Conservation (phyloP, 2,888 invertebrate genomes). For the Liposcelis brunnea region DNA sequence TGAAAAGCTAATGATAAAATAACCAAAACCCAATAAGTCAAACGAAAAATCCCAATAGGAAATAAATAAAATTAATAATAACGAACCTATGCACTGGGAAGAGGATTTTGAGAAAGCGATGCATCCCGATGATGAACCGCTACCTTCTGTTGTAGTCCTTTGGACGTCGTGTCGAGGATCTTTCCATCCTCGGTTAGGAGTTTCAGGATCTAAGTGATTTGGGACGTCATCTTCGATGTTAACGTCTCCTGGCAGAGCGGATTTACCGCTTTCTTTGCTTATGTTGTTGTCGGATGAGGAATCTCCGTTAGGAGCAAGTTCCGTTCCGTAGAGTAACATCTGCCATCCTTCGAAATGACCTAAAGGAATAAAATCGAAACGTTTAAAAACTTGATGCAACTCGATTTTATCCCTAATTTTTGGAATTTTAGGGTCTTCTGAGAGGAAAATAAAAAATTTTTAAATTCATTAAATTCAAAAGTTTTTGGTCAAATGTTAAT, state of each 20-base stretch:
- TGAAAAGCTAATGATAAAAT: no score
- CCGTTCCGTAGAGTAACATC: slow-evolving; percentile 80
- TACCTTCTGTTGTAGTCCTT: slow-evolving; percentile 2
- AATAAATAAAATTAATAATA: background rate
- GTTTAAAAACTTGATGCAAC: no score
- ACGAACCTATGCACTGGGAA: slow-evolving; percentile 7
- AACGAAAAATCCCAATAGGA: no score
- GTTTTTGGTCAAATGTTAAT: no score
- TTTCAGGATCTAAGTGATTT: background rate
- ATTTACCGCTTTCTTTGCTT: no score
- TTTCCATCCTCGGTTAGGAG: background rate
- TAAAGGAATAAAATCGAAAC: slow-evolving; percentile 20
- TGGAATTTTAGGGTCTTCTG: no score
- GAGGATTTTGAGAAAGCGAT: background rate
- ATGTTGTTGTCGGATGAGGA: slow-evolving; percentile 8
- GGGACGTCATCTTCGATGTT: background rate
- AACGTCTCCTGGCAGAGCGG: background rate
- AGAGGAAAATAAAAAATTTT: no score
- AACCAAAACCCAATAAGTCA: no score
- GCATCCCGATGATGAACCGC: background rate
- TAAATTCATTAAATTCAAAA: no score
- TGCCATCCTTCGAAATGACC: slow-evolving; percentile 72
- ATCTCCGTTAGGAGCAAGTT: slow-evolving; percentile 28
- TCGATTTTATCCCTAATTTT: no score
- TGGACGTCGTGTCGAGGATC: slow-evolving; percentile 2